A percentile compares a stretch with the other conserved stretches of the same genome.
phyloP scores from a whole-genome alignment of 2,797 vertebrate species.

The Lepidocolaptes lacrymiger region DNA sequence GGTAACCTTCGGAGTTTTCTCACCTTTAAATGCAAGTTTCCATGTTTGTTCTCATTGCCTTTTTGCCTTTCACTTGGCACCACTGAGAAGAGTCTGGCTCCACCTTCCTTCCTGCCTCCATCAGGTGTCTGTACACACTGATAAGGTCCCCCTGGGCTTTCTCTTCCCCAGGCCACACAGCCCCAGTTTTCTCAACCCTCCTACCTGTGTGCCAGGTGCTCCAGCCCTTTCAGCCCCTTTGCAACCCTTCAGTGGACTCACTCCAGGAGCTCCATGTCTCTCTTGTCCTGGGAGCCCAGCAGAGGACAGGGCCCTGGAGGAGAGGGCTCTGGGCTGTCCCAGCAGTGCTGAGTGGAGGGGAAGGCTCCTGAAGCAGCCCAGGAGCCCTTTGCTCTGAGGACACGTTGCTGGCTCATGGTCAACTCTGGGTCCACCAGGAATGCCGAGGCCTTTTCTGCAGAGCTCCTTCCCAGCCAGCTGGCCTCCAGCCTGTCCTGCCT shows the following conservation, averaged over 20 bases:
- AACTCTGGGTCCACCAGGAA: neutral
- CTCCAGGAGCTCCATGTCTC: neutral
- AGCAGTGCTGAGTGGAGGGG: neutral
- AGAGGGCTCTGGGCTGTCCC: neutral
- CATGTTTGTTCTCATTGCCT: neutral
- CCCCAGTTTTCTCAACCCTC: neutral
- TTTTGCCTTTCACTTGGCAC: neutral
- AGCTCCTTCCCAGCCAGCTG: neutral
- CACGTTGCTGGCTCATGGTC: neutral
- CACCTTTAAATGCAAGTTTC: neutral
- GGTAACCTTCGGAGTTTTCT: neutral
- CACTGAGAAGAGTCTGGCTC: neutral
- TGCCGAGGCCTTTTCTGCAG: neutral
- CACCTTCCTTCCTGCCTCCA: neutral
- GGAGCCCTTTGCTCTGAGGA: neutral
- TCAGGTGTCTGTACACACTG: neutral
- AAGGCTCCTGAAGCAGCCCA: neutral
- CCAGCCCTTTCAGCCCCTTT: neutral
- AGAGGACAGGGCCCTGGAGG: accelerated
- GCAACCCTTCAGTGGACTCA: accelerated
- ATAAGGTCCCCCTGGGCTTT: neutral
- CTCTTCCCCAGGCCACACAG: neutral
- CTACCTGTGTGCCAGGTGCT: neutral
- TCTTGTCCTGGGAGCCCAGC: neutral
- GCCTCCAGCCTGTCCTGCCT: neutral